Evolutionary conservation across 1,140 invertebrate genomes (phyloP).

Genomic region (Calliphora vicina): DNA sequence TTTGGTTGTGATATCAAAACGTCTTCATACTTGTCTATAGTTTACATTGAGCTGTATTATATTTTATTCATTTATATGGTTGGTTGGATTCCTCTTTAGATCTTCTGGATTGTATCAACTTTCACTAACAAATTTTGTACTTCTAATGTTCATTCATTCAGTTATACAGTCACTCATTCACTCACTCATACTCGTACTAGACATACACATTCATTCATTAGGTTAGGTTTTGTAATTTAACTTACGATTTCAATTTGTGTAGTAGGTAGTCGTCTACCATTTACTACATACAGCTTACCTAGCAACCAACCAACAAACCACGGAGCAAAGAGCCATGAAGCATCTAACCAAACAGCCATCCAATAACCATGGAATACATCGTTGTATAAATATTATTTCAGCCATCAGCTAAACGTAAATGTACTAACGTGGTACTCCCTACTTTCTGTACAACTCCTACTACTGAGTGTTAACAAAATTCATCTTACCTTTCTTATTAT

Average conservation of each 20-base stretch:
- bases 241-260: background rate
- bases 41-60: background rate
- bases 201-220: too few species aligned
- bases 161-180: background rate
- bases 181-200: background rate
- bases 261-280: background rate
- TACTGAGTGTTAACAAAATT: background rate
- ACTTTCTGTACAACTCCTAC: background rate
- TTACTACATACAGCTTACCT: background rate
- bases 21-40: background rate
- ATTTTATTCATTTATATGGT: background rate
- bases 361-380: background rate
- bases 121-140: background rate
- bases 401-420: constrained; percentile 5
- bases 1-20: background rate
- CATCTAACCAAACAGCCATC: background rate
- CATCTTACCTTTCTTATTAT: background rate
- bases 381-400: background rate
- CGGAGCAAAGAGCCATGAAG: background rate
- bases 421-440: background rate
- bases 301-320: background rate
- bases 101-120: constrained; percentile 7
- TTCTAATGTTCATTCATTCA: background rate
- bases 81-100: background rate
- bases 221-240: background rate